Evolutionary conservation across 1,140 invertebrate genomes (phyloP).

Genomic region (Magallana angulata): DNA sequence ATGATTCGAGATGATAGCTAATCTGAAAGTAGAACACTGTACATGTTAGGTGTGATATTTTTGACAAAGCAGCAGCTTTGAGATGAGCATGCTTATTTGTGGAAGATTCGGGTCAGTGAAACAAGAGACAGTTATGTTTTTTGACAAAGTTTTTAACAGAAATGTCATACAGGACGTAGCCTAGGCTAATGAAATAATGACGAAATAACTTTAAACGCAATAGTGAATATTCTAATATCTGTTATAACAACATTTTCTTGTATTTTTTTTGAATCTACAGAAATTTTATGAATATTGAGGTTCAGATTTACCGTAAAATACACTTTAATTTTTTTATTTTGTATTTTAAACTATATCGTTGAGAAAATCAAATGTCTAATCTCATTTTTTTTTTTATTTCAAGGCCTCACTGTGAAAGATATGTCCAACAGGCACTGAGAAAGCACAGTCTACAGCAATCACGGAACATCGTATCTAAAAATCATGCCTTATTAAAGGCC

Average conservation of each 20-base stretch:
- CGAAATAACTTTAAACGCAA: background rate
- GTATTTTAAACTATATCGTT: too few species aligned
- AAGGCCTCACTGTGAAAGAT: constrained; percentile 1
- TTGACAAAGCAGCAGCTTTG: background rate
- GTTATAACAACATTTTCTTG: too few species aligned
- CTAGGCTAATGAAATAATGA: background rate
- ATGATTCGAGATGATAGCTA: background rate
- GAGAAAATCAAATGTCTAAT: too few species aligned
- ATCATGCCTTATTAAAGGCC: background rate
- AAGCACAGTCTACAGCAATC: constrained; percentile 8
- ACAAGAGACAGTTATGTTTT: background rate
- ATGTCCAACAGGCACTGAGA: background rate
- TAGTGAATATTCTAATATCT: too few species aligned
- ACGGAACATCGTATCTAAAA: constrained; percentile 1
- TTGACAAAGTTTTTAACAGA: background rate
- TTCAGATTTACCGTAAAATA: too few species aligned
- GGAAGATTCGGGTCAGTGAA: constrained; percentile 6
- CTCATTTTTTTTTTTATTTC: background rate
- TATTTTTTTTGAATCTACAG: too few species aligned
- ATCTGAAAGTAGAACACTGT: background rate
- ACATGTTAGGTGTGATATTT: background rate
- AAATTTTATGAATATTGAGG: too few species aligned
- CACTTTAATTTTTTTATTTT: too few species aligned
- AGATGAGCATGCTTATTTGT: constrained; percentile 10
- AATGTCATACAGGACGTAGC: constrained; percentile 9